Evolutionary conservation across 2,797 vertebrate genomes (phyloP).

Genomic region (Rallus crepitans): DNA sequence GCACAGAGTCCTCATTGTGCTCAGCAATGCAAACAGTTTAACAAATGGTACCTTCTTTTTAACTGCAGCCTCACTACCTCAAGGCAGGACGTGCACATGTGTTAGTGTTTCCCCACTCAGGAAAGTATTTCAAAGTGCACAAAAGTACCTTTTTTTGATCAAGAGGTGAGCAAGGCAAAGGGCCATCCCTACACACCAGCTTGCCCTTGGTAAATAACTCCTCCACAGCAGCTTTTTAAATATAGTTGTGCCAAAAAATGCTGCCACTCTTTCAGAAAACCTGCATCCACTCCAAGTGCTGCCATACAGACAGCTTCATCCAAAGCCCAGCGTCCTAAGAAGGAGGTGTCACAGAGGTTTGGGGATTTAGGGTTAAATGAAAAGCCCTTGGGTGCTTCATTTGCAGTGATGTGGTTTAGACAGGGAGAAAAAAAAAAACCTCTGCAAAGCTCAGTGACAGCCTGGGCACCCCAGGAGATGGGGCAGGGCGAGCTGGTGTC

Average conservation of each 20-base stretch:
- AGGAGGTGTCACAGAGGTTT: fast-evolving
- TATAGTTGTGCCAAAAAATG: not conserved
- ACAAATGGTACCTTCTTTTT: not conserved
- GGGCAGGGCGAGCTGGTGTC: not conserved
- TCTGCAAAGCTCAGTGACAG: fast-evolving
- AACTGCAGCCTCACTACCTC: not conserved
- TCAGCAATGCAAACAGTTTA: not conserved
- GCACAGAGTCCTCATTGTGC: not conserved
- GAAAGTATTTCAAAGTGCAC: slow-evolving; percentile 44
- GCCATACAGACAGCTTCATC: not conserved
- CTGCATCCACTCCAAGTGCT: not conserved
- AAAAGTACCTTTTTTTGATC: not conserved
- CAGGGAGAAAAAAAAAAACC: not conserved
- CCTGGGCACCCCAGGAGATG: not conserved
- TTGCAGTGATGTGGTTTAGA: not conserved
- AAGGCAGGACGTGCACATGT: fast-evolving
- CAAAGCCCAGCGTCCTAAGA: not conserved
- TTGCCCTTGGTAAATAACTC: not conserved
- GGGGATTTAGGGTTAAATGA: not conserved
- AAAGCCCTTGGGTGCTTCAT: not conserved
- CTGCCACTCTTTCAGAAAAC: not conserved
- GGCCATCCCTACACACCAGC: not conserved
- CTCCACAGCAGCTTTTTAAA: not conserved
- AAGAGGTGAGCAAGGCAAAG: not conserved
- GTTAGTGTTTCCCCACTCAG: not conserved